Conservation (phyloP, 2,113 vertebrate genomes). For the Phalacrocorax pelagicus region DNA sequence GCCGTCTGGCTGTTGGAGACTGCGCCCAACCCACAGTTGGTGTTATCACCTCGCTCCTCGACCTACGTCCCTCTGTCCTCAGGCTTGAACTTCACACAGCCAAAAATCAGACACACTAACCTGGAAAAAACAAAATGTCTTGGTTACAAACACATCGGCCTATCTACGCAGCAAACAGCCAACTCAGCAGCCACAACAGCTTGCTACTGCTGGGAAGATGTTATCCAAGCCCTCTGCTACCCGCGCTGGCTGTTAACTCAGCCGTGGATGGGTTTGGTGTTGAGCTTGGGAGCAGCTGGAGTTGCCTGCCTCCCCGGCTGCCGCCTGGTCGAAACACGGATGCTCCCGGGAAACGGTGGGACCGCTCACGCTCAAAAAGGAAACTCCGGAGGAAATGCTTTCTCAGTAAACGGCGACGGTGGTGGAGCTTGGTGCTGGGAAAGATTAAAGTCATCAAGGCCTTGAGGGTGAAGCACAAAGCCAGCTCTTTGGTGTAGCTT, state of each 20-base stretch:
- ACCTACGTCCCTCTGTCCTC: not conserved
- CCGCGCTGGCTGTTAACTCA: rapidly evolving
- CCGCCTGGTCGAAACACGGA: rapidly evolving
- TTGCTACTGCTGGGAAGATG: not conserved
- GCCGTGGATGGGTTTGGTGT: not conserved
- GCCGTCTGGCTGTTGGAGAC: not conserved
- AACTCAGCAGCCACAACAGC: not conserved
- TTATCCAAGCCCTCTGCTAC: not conserved
- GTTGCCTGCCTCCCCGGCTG: not conserved
- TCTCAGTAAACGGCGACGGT: not conserved
- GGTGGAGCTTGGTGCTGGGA: not conserved
- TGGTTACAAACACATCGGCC: not conserved
- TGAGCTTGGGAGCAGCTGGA: not conserved
- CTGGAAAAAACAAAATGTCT: not conserved
- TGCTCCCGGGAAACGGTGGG: not conserved
- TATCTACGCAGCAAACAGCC: not conserved
- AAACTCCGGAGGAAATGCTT: not conserved
- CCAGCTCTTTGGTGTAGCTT: not conserved
- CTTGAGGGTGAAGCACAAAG: slow-evolving; percentile 46
- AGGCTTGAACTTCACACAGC: not conserved
- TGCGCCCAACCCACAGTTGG: rapidly evolving
- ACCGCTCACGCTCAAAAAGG: not conserved
- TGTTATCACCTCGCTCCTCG: not conserved
- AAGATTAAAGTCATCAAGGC: slow-evolving; percentile 38
- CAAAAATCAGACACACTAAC: not conserved